Evolutionary conservation across 2,797 vertebrate species (phyloP), one percentile per base, ranked within the genome.

Genomic region (Coccyzus lansbergi): DNA sequence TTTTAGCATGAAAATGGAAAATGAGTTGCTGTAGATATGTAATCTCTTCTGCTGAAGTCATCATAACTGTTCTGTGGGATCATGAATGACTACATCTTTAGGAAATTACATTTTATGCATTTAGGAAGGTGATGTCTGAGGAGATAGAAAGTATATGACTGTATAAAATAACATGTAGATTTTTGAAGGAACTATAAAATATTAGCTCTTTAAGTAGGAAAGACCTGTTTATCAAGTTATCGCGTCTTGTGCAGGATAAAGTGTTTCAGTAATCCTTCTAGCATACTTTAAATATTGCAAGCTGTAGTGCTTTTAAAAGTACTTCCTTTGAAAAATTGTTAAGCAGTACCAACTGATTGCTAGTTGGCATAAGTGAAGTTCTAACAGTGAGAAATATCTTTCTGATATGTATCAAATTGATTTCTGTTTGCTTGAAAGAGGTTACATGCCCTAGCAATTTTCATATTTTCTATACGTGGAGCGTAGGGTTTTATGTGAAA

Each of bases 391-490:
- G 95, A 97, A 97, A 97, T 94, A 87, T 48, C 91, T 96, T 96
- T 91, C 94, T 92, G 86, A 74, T 95, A 86, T 52, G 81, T 89
- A 87, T 94, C 92, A 94, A 92, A 97, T 97, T 97, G 97, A 97
- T 97, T 95, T 95, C 71, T 95, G 70, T 95, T 97, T 93, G 88
- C 92, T 91, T 92, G 97, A 97, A 97, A 98, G 98, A 98, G 97
- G 97, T 97, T 97, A 97, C 97, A 97, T 97, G 98, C 98, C 97
- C 98, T 98, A 98, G 97, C 99, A 99, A 98, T 98, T 98, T 98
- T 97, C 97, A 89, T 97, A 91, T 98, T 98, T 98, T 98, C 98
- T 98, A 97, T 98, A 98, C 97, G 97, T 95, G 97, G 97, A 98
- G 97, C 97, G 97, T 97, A 95, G 94, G 86, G 81, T 83, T 95